These are phyloP conservation scores for Anoplophora glabripennis DNA, from an alignment of 1,140 invertebrate species.

Conservation along the genomic window DNA sequence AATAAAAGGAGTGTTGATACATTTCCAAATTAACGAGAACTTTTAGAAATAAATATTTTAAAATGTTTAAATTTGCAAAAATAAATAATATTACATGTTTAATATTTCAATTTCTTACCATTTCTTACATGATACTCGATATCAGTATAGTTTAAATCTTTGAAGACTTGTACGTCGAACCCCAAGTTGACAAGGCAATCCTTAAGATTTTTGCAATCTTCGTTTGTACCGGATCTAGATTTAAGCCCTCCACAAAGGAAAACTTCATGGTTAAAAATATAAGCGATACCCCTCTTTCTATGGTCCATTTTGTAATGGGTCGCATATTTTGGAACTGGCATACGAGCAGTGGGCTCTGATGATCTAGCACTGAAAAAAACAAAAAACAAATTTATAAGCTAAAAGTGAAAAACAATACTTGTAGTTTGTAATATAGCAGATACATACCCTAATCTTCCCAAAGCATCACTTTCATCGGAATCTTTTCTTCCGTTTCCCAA, in stretches of 20 bases:
- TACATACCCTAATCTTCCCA: constrained; percentile 39
- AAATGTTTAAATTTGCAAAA: no score
- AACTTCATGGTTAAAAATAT: constrained; percentile 89
- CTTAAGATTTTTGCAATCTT: constrained; percentile 50
- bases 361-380: constrained; percentile 11
- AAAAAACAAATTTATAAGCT: background rate
- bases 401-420: constrained; percentile 2
- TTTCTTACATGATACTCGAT: constrained; percentile 51
- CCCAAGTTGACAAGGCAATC: constrained; percentile 50
- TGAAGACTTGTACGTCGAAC: constrained; percentile 59
- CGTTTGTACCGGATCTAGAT: constrained; percentile 49
- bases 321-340: constrained; percentile 67
- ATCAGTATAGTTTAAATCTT: constrained; percentile 57
- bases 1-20: no score
- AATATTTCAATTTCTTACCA: constrained; percentile 24
- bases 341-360: constrained; percentile 49
- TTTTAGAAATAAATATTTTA: no score
- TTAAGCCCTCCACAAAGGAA: constrained; percentile 57
- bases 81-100: background rate
- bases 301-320: constrained; percentile 86
- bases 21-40: no score
- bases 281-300: constrained; percentile 71
- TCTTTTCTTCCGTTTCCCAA: constrained; percentile 28
- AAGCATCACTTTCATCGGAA: constrained; percentile 40
- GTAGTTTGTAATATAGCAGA: constrained; percentile 9